Evolutionary conservation across 2,113 vertebrate species (phyloP), one percentile per base, ranked within the genome.

Genomic region (Psettodes erumei): DNA sequence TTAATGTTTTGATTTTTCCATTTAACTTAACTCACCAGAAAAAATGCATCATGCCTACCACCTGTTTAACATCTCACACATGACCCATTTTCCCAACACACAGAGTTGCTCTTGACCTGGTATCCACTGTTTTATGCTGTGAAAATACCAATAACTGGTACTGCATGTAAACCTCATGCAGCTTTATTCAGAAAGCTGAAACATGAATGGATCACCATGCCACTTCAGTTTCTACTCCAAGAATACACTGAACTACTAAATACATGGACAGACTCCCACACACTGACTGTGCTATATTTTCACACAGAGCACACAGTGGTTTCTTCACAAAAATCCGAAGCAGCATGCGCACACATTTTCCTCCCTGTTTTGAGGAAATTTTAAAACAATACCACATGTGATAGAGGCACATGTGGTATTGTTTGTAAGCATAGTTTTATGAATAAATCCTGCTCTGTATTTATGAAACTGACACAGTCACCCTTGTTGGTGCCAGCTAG

Each of bases 141-240:
- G 40, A 55, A 50, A 63, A 23, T 56, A 61, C 50, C 37, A 60
- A 53, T 28, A 4, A 59, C 42, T 35, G 48, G 5, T 27, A 10
- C 9, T 40, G 42, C 28, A 9, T 63, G 32, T 79, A 51, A 75
- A 43, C 55, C 11, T 42, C 18, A 32, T 45, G 12, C 51, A 67
- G 40, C 13, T 62, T 47, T 50, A 56, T 53, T 40, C 50, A 50
- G 42, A 73, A 38, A 33, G 43, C 63, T 48, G 15, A 71, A 66
- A 42, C 28, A 62, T 77, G 72, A 72, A 81, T 76, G 60, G 42
- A 65, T 59, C 35, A 68, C 50, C 66, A 53, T n/a, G 7, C 13
- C 5, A n/a, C 16, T 59, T 75, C 45, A 35, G 4, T 71, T 59
- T 85, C 37, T 51, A 13, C 43, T 66, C 32, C 43, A 75, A 30